Evolutionary conservation across 2,888 invertebrate genomes (phyloP), one percentile per base, ranked within the genome.

Genomic region (Dioctria rufipes): DNA sequence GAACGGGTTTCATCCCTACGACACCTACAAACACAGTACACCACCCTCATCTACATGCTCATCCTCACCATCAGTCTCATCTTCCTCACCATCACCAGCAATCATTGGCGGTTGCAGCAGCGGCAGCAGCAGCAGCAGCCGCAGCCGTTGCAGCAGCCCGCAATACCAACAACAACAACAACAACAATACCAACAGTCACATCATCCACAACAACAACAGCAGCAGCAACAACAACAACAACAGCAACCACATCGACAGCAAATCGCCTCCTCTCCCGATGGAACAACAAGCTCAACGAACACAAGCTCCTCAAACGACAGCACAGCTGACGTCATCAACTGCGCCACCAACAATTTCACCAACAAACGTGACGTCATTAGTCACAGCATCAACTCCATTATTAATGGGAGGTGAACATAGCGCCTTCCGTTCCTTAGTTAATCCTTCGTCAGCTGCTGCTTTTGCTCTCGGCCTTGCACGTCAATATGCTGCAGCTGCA

Each of bases 401-500:
- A 88, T 90, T 90, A 89, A 95, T 96, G 95, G 96, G 96, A 89
- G 96, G 96, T 90, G 95, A 96, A 90, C 94, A 95, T 91, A 95
- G 95, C 89, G 96, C 96, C 13, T 96, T 96, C 89, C 94, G 94
- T 84, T 92, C 94, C 42, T 91, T 95, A 83, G 91, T 92, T 83
- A 92, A 93, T 83, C 91, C 91, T 83, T 91, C 92, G 80, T 87
- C 88, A 39, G 92, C 92, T 43, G 92, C 92, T n/a, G 91, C 91
- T 43, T 89, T 92, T 80, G 87, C 88, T 9, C 83, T 88, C 43
- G 89, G 86, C 61, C 85, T 88, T 71, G 88, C 88, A 1, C 86
- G 87, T 37, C 86, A 88, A 69, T 88, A 87, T 81, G 86, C 84
- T 40, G 82, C 82, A 51, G 84, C 85, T 58, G 83, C 86, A 49